Evolutionary conservation across 2,888 invertebrate species (phyloP).

Genomic region (Thymelicus sylvestris): DNA sequence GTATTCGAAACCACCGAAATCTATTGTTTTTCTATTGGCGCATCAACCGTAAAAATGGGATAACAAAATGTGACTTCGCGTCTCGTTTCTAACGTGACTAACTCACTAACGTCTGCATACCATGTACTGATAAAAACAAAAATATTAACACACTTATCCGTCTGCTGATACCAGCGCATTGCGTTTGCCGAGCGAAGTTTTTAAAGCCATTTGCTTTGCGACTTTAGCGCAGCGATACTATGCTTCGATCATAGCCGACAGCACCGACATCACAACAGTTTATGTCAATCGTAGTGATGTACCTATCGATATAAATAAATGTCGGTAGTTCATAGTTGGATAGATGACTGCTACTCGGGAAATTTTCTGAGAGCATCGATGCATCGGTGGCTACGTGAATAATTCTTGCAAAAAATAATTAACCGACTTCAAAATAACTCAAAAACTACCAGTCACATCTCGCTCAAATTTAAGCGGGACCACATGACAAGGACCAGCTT

Average conservation of each 20-base stretch:
- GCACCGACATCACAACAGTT: too few species aligned
- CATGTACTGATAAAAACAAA: not conserved
- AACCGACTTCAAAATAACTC: too few species aligned
- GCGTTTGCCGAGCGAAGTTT: constrained; percentile 21
- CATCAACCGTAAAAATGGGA: constrained; percentile 12
- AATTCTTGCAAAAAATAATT: too few species aligned
- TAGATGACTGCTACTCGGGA: too few species aligned
- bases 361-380: too few species aligned
- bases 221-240: constrained; percentile 5
- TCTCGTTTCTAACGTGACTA: constrained; percentile 3
- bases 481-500: too few species aligned
- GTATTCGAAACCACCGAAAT: constrained; percentile 7
- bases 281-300: too few species aligned
- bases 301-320: too few species aligned
- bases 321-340: too few species aligned
- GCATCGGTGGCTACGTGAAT: too few species aligned
- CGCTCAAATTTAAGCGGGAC: too few species aligned
- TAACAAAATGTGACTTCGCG: not conserved
- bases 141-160: not conserved
- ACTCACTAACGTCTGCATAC: not conserved
- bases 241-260: constrained; percentile 12
- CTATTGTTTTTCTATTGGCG: constrained; percentile 12
- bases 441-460: too few species aligned
- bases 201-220: constrained; percentile 32
- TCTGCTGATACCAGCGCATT: constrained; percentile 21